These are phyloP conservation scores for Oxyruncus cristatus DNA, from an alignment of 2,113 vertebrate genomes.

Conservation along the genomic window DNA sequence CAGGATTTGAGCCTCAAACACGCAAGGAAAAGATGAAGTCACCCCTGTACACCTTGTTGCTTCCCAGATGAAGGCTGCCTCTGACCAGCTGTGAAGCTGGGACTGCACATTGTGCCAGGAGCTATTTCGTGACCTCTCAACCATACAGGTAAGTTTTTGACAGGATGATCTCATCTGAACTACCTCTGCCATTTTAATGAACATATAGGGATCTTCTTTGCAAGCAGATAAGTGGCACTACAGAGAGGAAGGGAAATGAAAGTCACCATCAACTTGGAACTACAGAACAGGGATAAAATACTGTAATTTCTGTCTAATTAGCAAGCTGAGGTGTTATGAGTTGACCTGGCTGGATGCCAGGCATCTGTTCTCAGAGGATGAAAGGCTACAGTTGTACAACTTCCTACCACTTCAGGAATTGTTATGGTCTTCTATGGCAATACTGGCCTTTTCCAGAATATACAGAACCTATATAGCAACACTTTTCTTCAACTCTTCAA, in stretches of 20 bases:
- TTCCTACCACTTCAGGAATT: neutral
- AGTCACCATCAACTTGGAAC: neutral
- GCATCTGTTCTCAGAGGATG: neutral
- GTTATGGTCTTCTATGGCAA: neutral
- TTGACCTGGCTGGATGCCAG: neutral
- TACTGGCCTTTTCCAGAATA: neutral
- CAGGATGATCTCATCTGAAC: neutral
- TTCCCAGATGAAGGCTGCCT: neutral
- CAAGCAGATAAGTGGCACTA: neutral
- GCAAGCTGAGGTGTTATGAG: neutral
- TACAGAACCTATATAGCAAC: neutral
- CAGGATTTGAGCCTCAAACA: neutral
- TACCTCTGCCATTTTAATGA: neutral
- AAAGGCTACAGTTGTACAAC: neutral
- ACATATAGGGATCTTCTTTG: neutral
- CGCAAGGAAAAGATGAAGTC: neutral
- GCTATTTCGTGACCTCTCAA: neutral
- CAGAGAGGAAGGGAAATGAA: neutral
- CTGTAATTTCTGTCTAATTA: neutral
- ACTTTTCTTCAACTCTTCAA: neutral
- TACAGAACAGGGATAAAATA: neutral
- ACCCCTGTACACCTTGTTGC: neutral
- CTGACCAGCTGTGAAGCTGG: rapidly evolving
- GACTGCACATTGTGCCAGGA: neutral
- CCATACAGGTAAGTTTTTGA: rapidly evolving